Evolutionary conservation across 2,797 vertebrate species (phyloP).

Genomic region (Lagocephalus sceleratus): DNA sequence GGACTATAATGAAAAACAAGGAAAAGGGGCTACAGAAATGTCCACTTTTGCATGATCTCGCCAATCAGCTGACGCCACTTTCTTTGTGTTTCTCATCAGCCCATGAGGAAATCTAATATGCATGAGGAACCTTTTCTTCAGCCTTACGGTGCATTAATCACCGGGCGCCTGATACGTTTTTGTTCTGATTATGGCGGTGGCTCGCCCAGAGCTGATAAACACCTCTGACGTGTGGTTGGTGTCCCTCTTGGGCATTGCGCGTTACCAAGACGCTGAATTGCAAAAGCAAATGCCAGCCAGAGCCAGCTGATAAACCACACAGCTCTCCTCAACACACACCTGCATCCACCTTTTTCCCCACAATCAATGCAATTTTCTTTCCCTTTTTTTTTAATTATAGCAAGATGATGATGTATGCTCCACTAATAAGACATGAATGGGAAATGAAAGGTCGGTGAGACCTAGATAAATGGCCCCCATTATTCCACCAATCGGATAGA

Average conservation of each 20-base stretch:
- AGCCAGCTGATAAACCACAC: constrained; percentile 27
- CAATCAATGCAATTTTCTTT: constrained; percentile 77
- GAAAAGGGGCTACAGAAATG: constrained; percentile 8
- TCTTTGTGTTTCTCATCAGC: constrained; percentile 52
- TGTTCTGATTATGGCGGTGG: constrained; percentile 56
- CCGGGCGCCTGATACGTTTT: constrained; percentile 52
- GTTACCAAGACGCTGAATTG: constrained; percentile 29
- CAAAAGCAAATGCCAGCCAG: constrained; percentile 50
- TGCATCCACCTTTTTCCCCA: constrained; percentile 44
- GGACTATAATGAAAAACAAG: constrained; percentile 21
- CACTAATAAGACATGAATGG: constrained; percentile 85
- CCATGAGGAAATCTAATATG: constrained; percentile 60
- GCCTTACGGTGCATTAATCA: constrained; percentile 63
- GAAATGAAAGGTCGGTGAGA: constrained; percentile 83
- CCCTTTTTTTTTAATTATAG: constrained; percentile 77
- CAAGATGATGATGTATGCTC: constrained; percentile 82
- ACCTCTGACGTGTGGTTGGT: constrained; percentile 49
- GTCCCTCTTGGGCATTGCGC: constrained; percentile 39
- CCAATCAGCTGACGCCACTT: constrained; percentile 24
- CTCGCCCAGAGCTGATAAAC: constrained; percentile 66
- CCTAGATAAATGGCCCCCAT: constrained; percentile 85
- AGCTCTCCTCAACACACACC: constrained; percentile 45
- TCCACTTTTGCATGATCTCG: constrained; percentile 31
- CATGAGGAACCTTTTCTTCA: constrained; percentile 46
- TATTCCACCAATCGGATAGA: constrained; percentile 83